A percentile compares a stretch with the other conserved stretches of the same genome.
Evolutionary conservation across 2,113 vertebrate genomes (phyloP).

Genomic region (Tragelaphus buxtoni): DNA sequence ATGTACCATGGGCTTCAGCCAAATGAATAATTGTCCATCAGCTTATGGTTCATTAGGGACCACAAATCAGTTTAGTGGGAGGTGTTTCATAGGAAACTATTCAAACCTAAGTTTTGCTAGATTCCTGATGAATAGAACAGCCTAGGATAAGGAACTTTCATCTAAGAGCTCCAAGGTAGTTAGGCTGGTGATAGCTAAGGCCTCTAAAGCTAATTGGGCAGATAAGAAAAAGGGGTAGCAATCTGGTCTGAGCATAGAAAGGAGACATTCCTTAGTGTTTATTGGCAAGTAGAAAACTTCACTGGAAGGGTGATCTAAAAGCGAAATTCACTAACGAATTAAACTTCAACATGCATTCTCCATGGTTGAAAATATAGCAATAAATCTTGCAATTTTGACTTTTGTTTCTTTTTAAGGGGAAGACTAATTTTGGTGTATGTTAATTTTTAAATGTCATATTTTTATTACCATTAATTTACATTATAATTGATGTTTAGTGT

Average conservation of each 20-base stretch:
- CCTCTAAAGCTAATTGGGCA: slow-evolving; percentile 81
- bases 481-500: neutral
- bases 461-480: slow-evolving; percentile 50
- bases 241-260: slow-evolving; percentile 69
- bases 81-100: slow-evolving; percentile 78
- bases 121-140: slow-evolving; percentile 85
- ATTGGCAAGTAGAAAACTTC: slow-evolving; percentile 70
- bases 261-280: slow-evolving; percentile 71
- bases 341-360: slow-evolving; percentile 66
- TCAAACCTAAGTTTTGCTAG: slow-evolving; percentile 80
- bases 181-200: slow-evolving; percentile 78
- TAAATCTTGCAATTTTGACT: slow-evolving; percentile 46
- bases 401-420: neutral
- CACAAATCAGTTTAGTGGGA: slow-evolving; percentile 86
- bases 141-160: slow-evolving; percentile 79
- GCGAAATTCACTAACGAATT: slow-evolving; percentile 77
- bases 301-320: slow-evolving; percentile 69
- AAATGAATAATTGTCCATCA: slow-evolving; percentile 83
- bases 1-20: slow-evolving; percentile 74
- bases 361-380: slow-evolving; percentile 29
- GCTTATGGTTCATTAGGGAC: slow-evolving; percentile 84
- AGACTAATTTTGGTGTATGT: neutral
- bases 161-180: slow-evolving; percentile 82
- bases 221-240: slow-evolving; percentile 76
- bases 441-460: neutral